These are phyloP conservation scores for Atherinomorus stipes DNA, from an alignment of 2,113 vertebrate species.

Conservation along the genomic window DNA sequence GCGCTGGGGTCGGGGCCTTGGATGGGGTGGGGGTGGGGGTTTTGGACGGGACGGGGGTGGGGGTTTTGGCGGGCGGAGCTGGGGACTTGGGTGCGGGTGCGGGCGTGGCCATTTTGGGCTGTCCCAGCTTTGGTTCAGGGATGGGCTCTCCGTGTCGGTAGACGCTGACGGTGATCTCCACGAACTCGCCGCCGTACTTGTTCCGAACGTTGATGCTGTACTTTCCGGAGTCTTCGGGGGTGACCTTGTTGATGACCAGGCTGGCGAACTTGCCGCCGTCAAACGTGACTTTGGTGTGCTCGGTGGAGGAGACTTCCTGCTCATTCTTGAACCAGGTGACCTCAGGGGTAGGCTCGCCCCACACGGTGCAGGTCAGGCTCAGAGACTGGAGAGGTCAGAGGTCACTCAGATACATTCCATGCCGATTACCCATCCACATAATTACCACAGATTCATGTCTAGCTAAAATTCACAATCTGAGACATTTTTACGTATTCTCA, in stretches of 20 bases:
- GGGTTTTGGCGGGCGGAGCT: slow-evolving; percentile 53
- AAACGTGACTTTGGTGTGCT: slow-evolving; percentile 87
- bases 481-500: no score
- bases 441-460: background rate
- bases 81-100: slow-evolving; percentile 37
- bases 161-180: slow-evolving; percentile 96
- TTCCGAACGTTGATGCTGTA: slow-evolving; percentile 97
- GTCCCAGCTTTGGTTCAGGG: slow-evolving; percentile 86
- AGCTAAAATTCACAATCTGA: background rate
- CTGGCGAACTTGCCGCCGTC: slow-evolving; percentile 92
- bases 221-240: slow-evolving; percentile 95
- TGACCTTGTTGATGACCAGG: slow-evolving; percentile 90
- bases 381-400: slow-evolving; percentile 84
- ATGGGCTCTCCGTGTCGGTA: slow-evolving; percentile 92
- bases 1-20: slow-evolving; percentile 73
- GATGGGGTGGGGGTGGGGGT: slow-evolving; percentile 65
- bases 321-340: slow-evolving; percentile 98
- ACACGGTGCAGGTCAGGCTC: slow-evolving; percentile 96
- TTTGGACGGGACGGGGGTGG: slow-evolving; percentile 66
- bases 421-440: background rate
- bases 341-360: slow-evolving; percentile 94
- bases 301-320: slow-evolving; percentile 84
- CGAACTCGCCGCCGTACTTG: slow-evolving; percentile 96
- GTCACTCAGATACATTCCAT: background rate
- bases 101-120: slow-evolving; percentile 74